Evolutionary conservation across 2,888 invertebrate species (phyloP), one percentile per base, ranked within the genome.

Genomic region (Orthosia incerta): DNA sequence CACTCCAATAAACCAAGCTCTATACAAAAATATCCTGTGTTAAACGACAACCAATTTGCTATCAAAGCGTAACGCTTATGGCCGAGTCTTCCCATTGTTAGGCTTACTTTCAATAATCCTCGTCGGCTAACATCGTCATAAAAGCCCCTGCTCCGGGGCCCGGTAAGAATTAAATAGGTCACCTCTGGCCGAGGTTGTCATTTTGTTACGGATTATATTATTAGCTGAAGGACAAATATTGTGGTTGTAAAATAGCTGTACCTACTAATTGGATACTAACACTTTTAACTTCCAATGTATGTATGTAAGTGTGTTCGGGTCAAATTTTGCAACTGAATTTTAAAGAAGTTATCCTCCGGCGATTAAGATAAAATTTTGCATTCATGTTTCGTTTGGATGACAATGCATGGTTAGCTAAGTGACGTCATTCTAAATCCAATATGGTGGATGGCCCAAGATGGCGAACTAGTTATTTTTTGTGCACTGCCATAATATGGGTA

Each of bases 131-230:
- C 81, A 75, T 76, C 63, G 81, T 78, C 68, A 81, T 81, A 78
- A 81, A 78, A 81, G 46, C 46, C 57, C 48, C 48, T 18, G 48
- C 20, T 18, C 39, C 20, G 53, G 46, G 60, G 55, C 76, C n/a
- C 26, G 64, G 60, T 26, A 56, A 12, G 39, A 77, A 64, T 79
- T 81, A 78, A 81, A 60, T 78, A 81, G 78, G 78, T 81, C 78
- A 81, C 13, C 50, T 4, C 55, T 20, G 51, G 46, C 18, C 16
- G 55, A 16, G 81, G 45, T 46, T 51, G 75, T 77, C 61, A 77
- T 74, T 74, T 64, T 74, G 51, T 48, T 46, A 56, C 26, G 46
- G 75, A 18, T 77, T 80, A 57, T 74, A 74, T 61, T 74, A 65
- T 59, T 79, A 72, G 46, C 16, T 51, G 15, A 20, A 61, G 80